A percentile compares a stretch with the other conserved stretches of the same genome.
Evolutionary conservation across 2,888 invertebrate species (phyloP).

Genomic region (Fragum whitleyi): DNA sequence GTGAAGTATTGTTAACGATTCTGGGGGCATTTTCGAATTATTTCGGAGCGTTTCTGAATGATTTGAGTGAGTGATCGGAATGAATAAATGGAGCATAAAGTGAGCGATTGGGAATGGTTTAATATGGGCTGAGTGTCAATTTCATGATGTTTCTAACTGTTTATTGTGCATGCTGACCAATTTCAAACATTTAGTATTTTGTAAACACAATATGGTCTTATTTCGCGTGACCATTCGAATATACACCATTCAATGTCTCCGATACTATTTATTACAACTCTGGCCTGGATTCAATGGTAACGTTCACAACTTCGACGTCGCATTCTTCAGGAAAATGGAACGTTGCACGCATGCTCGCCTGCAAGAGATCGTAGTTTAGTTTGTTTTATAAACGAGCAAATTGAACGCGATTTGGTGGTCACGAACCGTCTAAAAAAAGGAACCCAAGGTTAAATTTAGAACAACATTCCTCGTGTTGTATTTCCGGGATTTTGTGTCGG

Average conservation of each 20-base stretch:
- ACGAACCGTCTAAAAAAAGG: conserved; percentile 11
- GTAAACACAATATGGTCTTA: too few species aligned
- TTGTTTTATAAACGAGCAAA: conserved; percentile 9
- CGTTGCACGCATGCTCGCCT: conserved; percentile 35
- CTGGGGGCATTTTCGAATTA: too few species aligned
- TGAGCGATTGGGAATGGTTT: too few species aligned
- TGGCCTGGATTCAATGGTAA: background rate
- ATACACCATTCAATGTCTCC: background rate
- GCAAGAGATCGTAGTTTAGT: background rate
- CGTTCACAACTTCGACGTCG: background rate
- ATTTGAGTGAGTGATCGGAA: too few species aligned
- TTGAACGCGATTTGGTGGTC: conserved; percentile 11
- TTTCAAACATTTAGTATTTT: too few species aligned
- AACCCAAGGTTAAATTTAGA: conserved; percentile 3
- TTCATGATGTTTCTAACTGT: too few species aligned
- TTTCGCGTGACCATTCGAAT: too few species aligned
- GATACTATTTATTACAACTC: background rate
- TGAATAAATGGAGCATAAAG: too few species aligned
- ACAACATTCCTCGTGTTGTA: conserved; percentile 6
- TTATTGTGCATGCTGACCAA: too few species aligned
- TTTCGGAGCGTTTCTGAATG: too few species aligned
- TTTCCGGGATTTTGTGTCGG: conserved; percentile 10
- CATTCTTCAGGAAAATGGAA: conserved; percentile 9
- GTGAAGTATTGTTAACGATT: too few species aligned
- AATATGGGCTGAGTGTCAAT: too few species aligned